Evolutionary conservation across 2,113 vertebrate genomes (phyloP).

Genomic region (Eptesicus fuscus): DNA sequence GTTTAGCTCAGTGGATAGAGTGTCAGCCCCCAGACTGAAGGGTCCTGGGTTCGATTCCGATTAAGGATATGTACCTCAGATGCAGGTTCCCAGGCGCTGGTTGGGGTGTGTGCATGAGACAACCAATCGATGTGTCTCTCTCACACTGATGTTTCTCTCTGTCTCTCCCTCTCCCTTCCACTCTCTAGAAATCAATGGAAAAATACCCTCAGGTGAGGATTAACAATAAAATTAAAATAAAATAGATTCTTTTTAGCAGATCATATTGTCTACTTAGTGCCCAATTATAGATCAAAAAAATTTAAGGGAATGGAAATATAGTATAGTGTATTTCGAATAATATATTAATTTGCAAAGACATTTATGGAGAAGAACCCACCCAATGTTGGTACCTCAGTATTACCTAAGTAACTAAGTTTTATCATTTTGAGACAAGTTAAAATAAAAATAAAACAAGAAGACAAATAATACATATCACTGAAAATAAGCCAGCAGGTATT

Average conservation of each 20-base stretch:
- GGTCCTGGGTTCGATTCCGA: too few relatives aligned
- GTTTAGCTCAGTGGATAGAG: too few relatives aligned
- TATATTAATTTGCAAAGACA: neutral
- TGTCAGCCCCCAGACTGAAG: too few relatives aligned
- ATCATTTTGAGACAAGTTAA: neutral
- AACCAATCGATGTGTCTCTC: too few relatives aligned
- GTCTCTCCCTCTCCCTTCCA: too few relatives aligned
- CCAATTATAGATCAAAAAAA: neutral
- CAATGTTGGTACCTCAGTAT: neutral
- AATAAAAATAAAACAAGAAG: neutral
- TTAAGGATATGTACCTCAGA: too few relatives aligned
- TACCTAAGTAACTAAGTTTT: neutral
- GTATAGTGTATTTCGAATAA: neutral
- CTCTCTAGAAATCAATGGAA: too few relatives aligned
- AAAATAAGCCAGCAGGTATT: constrained; percentile 17
- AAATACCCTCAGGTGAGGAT: too few relatives aligned
- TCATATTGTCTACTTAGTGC: neutral
- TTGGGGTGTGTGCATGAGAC: too few relatives aligned
- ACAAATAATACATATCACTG: neutral
- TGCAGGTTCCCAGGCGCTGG: too few relatives aligned
- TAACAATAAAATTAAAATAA: neutral
- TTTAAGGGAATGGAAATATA: neutral
- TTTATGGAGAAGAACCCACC: neutral
- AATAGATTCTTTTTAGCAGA: neutral
- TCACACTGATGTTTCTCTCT: too few relatives aligned